A percentile compares a stretch with the other conserved stretches of the same genome.
Conservation (phyloP, 1,140 invertebrate genomes). For the Pachypeltis micranthus region DNA sequence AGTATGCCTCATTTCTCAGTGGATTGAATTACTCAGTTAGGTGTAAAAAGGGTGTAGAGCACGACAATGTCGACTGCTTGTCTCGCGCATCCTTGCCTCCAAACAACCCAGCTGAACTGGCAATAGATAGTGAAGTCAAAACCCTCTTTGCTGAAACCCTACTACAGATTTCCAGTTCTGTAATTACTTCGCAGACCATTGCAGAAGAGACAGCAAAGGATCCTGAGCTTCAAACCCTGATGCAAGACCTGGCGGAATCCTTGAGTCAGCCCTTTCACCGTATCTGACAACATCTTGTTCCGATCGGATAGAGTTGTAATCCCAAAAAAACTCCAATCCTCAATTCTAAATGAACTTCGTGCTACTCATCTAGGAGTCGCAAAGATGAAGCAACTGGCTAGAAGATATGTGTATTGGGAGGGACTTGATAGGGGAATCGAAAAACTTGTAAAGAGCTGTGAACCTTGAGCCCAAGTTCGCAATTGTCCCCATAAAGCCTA, state of each 20-base stretch:
- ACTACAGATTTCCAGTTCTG: not conserved
- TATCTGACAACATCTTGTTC: not conserved
- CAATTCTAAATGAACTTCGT: constrained; percentile 22
- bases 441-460: constrained; percentile 24
- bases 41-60: constrained; percentile 26
- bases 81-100: not conserved
- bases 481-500: constrained; percentile 24
- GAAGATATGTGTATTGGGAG: constrained; percentile 27
- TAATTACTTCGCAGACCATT: not conserved
- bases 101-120: constrained; percentile 21
- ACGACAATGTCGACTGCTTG: constrained; percentile 30
- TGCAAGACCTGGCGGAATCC: not conserved
- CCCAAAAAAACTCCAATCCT: constrained; percentile 9
- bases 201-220: constrained; percentile 2
- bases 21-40: constrained; percentile 32
- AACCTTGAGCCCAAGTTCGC: constrained; percentile 23
- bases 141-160: not conserved
- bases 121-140: constrained; percentile 12
- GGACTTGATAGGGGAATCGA: constrained; percentile 30
- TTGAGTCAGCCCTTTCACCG: not conserved
- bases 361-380: constrained; percentile 27
- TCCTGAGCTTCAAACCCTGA: constrained; percentile 1
- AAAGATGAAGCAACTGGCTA: constrained; percentile 29
- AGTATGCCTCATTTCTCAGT: constrained; percentile 32
- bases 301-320: constrained; percentile 15